These are phyloP conservation scores for Nipponacmea schrenckii DNA, from an alignment of 2,888 invertebrate genomes.

Conservation along the genomic window DNA sequence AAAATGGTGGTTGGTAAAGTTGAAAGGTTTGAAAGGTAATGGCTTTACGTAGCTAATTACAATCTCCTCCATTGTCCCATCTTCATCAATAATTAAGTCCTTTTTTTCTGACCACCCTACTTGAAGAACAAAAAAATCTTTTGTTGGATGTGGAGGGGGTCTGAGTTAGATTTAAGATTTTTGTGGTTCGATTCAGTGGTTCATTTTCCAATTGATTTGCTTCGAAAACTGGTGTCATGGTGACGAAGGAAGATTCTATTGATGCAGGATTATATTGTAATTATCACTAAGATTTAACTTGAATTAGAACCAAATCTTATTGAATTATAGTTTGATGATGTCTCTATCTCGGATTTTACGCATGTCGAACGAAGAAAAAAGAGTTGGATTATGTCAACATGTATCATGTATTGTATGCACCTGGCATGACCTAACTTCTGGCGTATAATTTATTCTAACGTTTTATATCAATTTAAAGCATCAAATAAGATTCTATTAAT, in stretches of 20 bases:
- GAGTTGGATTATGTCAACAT: neutral
- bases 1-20: too few species aligned
- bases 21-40: neutral
- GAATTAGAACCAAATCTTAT: too few species aligned
- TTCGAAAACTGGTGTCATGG: neutral
- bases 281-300: neutral
- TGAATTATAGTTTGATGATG: neutral
- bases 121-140: constrained; percentile 4
- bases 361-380: neutral
- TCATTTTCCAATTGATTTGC: neutral
- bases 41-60: constrained; percentile 1
- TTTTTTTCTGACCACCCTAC: constrained; percentile 3
- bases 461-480: too few species aligned
- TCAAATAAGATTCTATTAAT: too few species aligned
- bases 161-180: neutral
- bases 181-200: neutral
- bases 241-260: neutral
- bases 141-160: neutral
- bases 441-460: too few species aligned
- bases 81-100: neutral
- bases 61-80: neutral
- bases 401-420: neutral
- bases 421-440: neutral
- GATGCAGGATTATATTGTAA: neutral
- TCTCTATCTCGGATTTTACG: neutral